These are phyloP conservation scores for Moxostoma hubbsi DNA, from an alignment of 2,797 vertebrate species.

Conservation along the genomic window DNA sequence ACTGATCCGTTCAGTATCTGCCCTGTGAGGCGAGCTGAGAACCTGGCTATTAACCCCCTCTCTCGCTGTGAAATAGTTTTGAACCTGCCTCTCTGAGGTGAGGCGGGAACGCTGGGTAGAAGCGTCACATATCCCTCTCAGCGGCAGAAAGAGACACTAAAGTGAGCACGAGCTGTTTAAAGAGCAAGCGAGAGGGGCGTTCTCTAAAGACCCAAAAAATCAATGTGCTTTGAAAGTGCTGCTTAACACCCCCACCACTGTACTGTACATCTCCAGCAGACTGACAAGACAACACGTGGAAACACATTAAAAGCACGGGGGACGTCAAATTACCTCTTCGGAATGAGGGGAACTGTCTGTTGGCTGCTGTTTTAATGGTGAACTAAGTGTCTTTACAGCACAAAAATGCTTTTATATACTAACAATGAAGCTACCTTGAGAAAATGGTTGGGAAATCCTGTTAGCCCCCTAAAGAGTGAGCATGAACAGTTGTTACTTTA, in stretches of 20 bases:
- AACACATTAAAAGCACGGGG: conserved; percentile 14
- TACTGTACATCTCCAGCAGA: conserved; percentile 22
- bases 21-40: conserved; percentile 50
- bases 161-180: conserved; percentile 29
- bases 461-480: too few species aligned
- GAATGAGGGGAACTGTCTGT: background rate
- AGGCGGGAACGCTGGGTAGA: conserved; percentile 40
- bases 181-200: conserved; percentile 17
- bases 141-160: conserved; percentile 33
- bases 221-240: conserved; percentile 29
- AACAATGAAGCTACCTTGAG: background rate
- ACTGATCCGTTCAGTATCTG: conserved; percentile 51
- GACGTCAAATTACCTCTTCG: conserved; percentile 25
- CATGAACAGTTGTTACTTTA: too few species aligned
- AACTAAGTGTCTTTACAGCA: conserved; percentile 4
- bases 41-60: conserved; percentile 56
- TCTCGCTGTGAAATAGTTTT: conserved; percentile 57
- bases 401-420: background rate
- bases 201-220: conserved; percentile 42
- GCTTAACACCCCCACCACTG: background rate
- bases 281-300: conserved; percentile 4
- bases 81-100: conserved; percentile 54
- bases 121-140: conserved; percentile 10
- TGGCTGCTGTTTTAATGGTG: conserved; percentile 4
- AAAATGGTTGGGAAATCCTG: background rate